Conservation (phyloP, 92 coral and sea anemone genomes). For the Heteractis magnifica region DNA sequence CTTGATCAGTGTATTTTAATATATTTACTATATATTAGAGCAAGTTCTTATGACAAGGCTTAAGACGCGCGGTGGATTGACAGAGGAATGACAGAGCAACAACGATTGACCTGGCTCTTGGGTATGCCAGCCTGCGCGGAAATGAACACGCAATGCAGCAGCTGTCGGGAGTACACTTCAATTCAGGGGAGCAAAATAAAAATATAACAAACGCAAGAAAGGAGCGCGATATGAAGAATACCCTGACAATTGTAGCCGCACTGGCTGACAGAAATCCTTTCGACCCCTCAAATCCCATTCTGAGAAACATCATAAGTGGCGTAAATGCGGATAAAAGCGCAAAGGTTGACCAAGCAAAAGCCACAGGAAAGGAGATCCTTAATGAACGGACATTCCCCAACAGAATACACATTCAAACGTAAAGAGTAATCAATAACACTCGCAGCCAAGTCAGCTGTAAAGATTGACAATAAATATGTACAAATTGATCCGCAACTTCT, state of each 20-base stretch:
- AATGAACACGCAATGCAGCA: too few species aligned
- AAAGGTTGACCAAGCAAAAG: constrained; percentile 27
- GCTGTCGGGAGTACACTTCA: too few species aligned
- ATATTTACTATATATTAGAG: too few species aligned
- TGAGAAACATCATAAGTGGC: constrained; percentile 38
- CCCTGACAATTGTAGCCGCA: not conserved
- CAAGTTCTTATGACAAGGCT: too few species aligned
- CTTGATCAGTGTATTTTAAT: too few species aligned
- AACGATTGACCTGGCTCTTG: too few species aligned
- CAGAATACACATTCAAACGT: constrained; percentile 20
- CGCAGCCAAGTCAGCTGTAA: constrained; percentile 26
- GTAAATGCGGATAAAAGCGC: constrained; percentile 34
- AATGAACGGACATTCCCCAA: constrained; percentile 26
- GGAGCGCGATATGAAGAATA: not conserved
- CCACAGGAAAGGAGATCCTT: constrained; percentile 15
- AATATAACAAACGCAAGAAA: constrained; percentile 18
- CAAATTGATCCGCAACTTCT: constrained; percentile 41
- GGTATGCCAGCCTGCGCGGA: too few species aligned
- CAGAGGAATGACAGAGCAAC: too few species aligned
- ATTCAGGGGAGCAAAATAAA: constrained; percentile 46
- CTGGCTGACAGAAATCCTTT: constrained; percentile 29
- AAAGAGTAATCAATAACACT: constrained; percentile 31
- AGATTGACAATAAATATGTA: constrained; percentile 25
- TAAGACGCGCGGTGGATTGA: too few species aligned
- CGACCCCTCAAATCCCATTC: constrained; percentile 1